These are phyloP conservation scores for Liparis tanakae DNA, from an alignment of 2,797 vertebrate genomes.

Conservation along the genomic window DNA sequence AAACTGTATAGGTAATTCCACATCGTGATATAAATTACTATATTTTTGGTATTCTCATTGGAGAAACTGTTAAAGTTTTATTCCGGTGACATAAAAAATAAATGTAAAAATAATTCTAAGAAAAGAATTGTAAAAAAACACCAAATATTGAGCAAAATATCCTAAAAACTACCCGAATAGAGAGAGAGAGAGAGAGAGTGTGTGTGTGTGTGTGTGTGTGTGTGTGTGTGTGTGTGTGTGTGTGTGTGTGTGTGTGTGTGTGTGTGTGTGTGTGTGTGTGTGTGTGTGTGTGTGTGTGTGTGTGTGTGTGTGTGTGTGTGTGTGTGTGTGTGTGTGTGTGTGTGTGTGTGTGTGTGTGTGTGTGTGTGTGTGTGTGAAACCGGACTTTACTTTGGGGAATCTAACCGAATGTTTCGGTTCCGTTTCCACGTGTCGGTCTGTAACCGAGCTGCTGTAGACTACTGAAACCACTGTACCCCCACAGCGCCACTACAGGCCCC, in stretches of 20 bases:
- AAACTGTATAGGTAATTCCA: not conserved
- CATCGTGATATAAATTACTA: not conserved
- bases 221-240: too few species aligned
- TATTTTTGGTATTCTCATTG: not conserved
- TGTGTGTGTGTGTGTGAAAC: too few species aligned
- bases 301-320: too few species aligned
- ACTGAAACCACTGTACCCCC: slow-evolving; percentile 49
- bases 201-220: too few species aligned
- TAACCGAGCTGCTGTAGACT: slow-evolving; percentile 14
- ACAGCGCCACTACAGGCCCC: slow-evolving; percentile 29
- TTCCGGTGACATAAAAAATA: not conserved
- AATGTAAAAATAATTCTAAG: not conserved
- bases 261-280: too few species aligned
- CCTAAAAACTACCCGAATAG: not conserved
- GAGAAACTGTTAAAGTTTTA: not conserved
- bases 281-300: too few species aligned
- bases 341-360: too few species aligned
- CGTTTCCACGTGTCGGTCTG: slow-evolving; percentile 6
- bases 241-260: too few species aligned
- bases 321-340: too few species aligned
- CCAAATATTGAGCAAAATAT: not conserved
- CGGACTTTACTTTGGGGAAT: not conserved
- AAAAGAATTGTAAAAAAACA: not conserved
- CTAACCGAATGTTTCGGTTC: not conserved
- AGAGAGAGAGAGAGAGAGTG: too few species aligned